These are phyloP conservation scores for Microplitis deprimator DNA, from an alignment of 2,888 invertebrate species.

Conservation along the genomic window DNA sequence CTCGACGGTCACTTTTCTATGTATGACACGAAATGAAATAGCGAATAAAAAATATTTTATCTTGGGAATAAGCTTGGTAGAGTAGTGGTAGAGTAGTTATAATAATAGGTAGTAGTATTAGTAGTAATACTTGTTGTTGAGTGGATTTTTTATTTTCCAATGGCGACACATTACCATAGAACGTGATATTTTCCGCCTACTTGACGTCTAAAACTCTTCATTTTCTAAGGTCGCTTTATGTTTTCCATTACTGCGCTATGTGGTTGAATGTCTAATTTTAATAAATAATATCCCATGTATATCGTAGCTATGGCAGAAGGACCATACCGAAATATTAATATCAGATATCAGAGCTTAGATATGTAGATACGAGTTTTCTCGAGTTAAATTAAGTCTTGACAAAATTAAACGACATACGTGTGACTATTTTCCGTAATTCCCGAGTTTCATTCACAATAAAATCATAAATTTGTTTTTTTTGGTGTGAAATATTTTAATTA, in stretches of 20 bases:
- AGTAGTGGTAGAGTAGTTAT: background rate
- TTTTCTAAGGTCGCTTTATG: background rate
- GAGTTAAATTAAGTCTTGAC: background rate
- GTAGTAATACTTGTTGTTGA: background rate
- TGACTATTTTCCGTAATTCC: background rate
- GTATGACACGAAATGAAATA: background rate
- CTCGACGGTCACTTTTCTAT: background rate
- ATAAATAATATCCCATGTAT: conserved; percentile 25
- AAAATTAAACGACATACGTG: conserved; percentile 8
- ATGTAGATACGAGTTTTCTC: conserved; percentile 8
- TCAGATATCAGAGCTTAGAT: conserved; percentile 26
- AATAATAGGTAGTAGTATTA: background rate
- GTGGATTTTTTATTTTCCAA: conserved; percentile 14
- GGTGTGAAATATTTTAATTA: background rate
- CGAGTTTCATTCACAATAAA: background rate
- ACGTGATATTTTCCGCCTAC: conserved; percentile 13
- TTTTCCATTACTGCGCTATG: background rate
- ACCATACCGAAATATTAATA: conserved; percentile 25
- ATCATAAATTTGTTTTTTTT: background rate
- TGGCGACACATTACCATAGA: conserved; percentile 4
- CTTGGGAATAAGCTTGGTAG: background rate
- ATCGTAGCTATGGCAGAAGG: background rate
- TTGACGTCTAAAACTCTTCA: conserved; percentile 8
- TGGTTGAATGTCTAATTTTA: conserved; percentile 16
- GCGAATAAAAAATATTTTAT: background rate